Percentiles rank a stretch among this genome's conserved stretches.
phyloP scores from a whole-genome alignment of 2,888 invertebrate species.

The Xestia c-nigrum region DNA sequence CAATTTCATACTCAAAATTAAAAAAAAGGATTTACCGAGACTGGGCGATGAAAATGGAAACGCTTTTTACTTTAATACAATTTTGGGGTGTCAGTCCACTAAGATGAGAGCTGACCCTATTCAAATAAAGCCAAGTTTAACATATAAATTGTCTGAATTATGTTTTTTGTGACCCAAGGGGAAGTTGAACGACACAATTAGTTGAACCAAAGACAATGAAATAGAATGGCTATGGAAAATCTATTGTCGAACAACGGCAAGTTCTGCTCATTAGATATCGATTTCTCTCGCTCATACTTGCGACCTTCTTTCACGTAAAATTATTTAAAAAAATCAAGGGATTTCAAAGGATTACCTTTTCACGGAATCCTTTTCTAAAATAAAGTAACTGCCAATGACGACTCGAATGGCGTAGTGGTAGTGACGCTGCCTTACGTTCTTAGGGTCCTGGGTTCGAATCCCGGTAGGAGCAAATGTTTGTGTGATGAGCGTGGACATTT shows the following conservation, averaged over 20 bases:
- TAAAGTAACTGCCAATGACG: no score
- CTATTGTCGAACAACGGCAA: slow-evolving; percentile 8
- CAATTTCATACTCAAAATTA: background rate
- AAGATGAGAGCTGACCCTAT: slow-evolving; percentile 2
- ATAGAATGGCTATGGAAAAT: slow-evolving; percentile 47
- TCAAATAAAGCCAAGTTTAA: slow-evolving; percentile 36
- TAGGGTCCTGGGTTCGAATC: no score
- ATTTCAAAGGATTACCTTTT: no score
- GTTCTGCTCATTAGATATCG: slow-evolving; percentile 7
- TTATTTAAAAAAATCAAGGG: no score
- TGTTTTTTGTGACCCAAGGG: slow-evolving; percentile 32
- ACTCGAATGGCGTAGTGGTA: no score
- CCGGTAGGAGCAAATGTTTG: no score
- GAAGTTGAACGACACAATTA: slow-evolving; percentile 28
- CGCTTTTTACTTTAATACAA: background rate
- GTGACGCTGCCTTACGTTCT: no score
- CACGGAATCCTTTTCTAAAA: no score
- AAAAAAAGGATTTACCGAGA: background rate
- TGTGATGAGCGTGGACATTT: no score
- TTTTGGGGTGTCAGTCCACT: slow-evolving; percentile 1
- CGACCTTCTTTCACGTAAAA: no score
- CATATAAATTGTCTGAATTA: slow-evolving; percentile 23
- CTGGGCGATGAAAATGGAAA: background rate
- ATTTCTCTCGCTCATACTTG: background rate
- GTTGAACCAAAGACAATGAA: slow-evolving; percentile 42